Evolutionary conservation across 2,113 vertebrate genomes (phyloP), one percentile per base, ranked within the genome.

Genomic region (Microcebus tavaratra): DNA sequence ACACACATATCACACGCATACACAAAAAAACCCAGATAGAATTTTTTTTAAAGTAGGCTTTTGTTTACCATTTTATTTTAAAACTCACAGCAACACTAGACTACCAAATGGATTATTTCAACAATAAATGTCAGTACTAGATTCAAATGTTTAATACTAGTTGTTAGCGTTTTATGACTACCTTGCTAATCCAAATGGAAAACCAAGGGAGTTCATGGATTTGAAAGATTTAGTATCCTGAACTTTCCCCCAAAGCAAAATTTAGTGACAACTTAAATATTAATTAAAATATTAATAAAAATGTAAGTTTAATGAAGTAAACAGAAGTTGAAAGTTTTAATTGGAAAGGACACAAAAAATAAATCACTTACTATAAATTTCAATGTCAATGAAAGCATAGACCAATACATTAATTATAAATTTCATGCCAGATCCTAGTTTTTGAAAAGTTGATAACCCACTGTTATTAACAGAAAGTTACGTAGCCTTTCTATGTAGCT

Each of bases 1-100:
- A 36, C 36, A 36, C 36, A n/a, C n/a, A 7, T 42, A 25, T 29
- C 55, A 95, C 21, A 92, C 12, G 68, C 25, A 63, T 20, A 57
- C 55, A 72, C 53, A 55, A 5, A 55, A 48, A 84, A 39, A 21
- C 1, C 23, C 48, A 73, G 27, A 67, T 3, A 81, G 21, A 39
- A 85, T 87, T 79, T 92, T 80, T 80, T 94, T 27, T 3, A 82
- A 91, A 85, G n/a, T 73, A 76, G 14, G 63, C 48, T 80, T 92
- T 63, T 79, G 76, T 55, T 93, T 90, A 79, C n/a, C 42, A 45
- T 95, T 89, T 89, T 50, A 70, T 82, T 92, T 96, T 89, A 97
- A 95, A 89, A 92, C 20, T 92, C 39, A 89, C 15, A 91, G 57
- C 42, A 31, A 87, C 48, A 68, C 27, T 50, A 92, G 70, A 25